Conservation (phyloP, 30 jellyfish, hydroid and myxozoan genomes). For the Pseudorhiza aurosa region DNA sequence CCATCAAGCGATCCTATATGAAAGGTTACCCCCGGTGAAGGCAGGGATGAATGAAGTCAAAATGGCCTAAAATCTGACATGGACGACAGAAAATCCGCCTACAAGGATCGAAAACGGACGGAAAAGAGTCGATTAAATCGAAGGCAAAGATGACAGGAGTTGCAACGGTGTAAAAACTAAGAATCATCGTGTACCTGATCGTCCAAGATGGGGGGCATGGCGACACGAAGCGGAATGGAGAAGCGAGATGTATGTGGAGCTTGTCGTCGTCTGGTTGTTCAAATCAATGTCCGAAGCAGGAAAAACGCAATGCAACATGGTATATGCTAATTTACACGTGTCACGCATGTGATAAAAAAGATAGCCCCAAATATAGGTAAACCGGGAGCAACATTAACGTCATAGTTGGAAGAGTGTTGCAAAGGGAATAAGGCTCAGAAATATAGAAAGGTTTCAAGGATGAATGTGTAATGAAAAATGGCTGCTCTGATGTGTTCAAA, state of each 20-base stretch:
- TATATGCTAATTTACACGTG: constrained; percentile 48
- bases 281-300: constrained; percentile 31
- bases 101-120: not conserved
- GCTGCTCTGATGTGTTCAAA: too few species aligned
- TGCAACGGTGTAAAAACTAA: not conserved
- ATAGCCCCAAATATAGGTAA: constrained; percentile 32
- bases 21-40: constrained; percentile 64
- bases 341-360: constrained; percentile 59
- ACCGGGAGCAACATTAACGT: not conserved
- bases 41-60: not conserved
- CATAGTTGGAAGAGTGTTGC: too few species aligned
- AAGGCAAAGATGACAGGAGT: not conserved
- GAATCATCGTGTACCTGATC: constrained; percentile 61
- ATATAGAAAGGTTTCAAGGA: too few species aligned
- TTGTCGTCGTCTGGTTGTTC: constrained; percentile 36
- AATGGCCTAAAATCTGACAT: constrained; percentile 59
- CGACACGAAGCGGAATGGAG: constrained; percentile 30
- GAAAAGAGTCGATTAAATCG: not conserved
- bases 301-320: constrained; percentile 73
- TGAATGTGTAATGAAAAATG: too few species aligned
- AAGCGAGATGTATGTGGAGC: constrained; percentile 41
- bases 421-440: too few species aligned
- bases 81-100: constrained; percentile 39
- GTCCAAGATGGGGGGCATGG: constrained; percentile 85
- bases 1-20: not conserved